A percentile compares a stretch with the other conserved stretches of the same genome.
These are phyloP conservation scores for Villa cingulata DNA, from an alignment of 2,888 invertebrate species.

Conservation along the genomic window DNA sequence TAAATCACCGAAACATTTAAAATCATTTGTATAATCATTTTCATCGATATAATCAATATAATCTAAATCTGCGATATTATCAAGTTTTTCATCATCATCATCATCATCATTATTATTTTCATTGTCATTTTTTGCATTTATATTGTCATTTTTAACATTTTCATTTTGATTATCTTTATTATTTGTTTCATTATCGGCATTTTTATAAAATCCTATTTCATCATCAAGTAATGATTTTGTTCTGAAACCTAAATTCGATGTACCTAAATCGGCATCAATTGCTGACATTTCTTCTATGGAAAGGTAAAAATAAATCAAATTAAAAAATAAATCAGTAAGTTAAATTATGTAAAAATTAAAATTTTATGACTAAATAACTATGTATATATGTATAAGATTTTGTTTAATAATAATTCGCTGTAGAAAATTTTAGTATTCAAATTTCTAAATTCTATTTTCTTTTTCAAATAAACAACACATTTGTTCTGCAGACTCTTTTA, in stretches of 20 bases:
- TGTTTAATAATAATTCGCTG: too few relatives aligned
- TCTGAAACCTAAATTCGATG: conserved; percentile 20
- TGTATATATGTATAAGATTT: too few relatives aligned
- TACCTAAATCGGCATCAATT: conserved; percentile 19
- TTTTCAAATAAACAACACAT: too few relatives aligned
- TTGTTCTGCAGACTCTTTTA: too few relatives aligned
- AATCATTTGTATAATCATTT: conserved; percentile 6
- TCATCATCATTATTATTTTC: too few relatives aligned
- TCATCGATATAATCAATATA: conserved; percentile 26
- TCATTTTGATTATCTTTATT: background rate
- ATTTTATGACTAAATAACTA: too few relatives aligned
- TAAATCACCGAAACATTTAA: conserved; percentile 29
- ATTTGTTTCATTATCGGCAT: background rate
- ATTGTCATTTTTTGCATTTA: too few relatives aligned
- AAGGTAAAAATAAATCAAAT: conserved; percentile 1
- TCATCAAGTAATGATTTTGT: conserved; percentile 1
- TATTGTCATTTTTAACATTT: too few relatives aligned
- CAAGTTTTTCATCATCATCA: background rate
- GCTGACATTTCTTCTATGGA: conserved; percentile 21
- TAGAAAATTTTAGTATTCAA: too few relatives aligned
- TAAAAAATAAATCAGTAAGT: too few relatives aligned
- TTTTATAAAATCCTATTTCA: background rate
- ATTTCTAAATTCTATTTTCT: too few relatives aligned
- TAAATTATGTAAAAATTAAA: too few relatives aligned
- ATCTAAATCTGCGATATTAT: background rate